phyloP scores from a whole-genome alignment of 2,797 vertebrate species.

The Gadopsis marmoratus region DNA sequence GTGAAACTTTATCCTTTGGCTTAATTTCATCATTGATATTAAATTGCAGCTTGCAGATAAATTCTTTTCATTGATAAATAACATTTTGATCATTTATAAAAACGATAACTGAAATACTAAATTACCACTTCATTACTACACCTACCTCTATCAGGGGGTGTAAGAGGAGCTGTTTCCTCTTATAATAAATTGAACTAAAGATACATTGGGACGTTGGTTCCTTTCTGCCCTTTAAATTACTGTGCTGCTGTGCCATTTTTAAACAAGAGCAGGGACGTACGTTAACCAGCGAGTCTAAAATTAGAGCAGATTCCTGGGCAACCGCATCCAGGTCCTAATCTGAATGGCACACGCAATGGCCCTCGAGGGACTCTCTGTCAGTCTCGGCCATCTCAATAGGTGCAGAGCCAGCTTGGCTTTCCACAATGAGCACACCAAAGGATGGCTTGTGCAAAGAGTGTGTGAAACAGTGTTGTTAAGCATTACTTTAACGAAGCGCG shows the following conservation, averaged over 20 bases:
- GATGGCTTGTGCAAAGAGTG: slow-evolving; percentile 10
- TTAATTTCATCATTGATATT: not conserved
- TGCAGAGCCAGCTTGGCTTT: slow-evolving; percentile 43
- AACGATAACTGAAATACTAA: not conserved
- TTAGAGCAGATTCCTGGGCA: slow-evolving; percentile 62
- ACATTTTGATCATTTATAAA: not conserved
- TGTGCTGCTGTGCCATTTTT: slow-evolving; percentile 2
- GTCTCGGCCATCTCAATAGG: slow-evolving; percentile 51
- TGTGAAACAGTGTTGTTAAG: slow-evolving; percentile 36
- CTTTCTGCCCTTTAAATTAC: slow-evolving; percentile 4
- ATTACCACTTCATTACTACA: not conserved
- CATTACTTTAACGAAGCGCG: slow-evolving; percentile 39
- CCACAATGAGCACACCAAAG: slow-evolving; percentile 29
- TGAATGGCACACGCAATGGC: slow-evolving; percentile 60
- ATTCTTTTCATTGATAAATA: not conserved
- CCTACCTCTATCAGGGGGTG: not conserved
- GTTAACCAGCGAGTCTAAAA: slow-evolving; percentile 57
- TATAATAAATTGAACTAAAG: slow-evolving; percentile 14
- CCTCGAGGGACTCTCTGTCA: slow-evolving; percentile 60
- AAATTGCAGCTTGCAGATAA: slow-evolving; percentile 9
- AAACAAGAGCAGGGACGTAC: slow-evolving; percentile 20
- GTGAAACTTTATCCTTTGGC: not conserved
- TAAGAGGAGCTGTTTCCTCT: not conserved
- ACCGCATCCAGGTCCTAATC: slow-evolving; percentile 51
- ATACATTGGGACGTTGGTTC: not conserved